Evolutionary conservation across 2,113 vertebrate species (phyloP), one percentile per base, ranked within the genome.

Genomic region (Paramormyrops kingsleyae): DNA sequence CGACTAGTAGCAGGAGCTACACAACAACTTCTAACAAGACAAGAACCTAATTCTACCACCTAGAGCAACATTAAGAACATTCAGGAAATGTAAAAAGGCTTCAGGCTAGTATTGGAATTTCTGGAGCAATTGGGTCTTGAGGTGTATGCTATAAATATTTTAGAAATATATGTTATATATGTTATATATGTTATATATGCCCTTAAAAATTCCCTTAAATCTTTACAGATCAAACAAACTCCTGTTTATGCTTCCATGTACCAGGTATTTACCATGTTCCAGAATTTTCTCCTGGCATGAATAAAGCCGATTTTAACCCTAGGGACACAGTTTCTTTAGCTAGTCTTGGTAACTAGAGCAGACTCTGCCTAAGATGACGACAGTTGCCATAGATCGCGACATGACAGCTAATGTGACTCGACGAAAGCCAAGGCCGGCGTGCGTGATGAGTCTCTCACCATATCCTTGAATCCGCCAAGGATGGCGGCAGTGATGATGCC

Each of bases 401-500:
- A 7, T 21, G 21, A 59, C 56, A 9, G 5, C 19, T 47, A 19
- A 83, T 46, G 83, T 44, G 39, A 19, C 44, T 84, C 5, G 2
- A 39, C 10, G 27, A 5, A 21, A 56, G 24, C n/a, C 12, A 1
- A 27, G 53, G 24, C 59, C 24, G n/a, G 1, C 9, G 59, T 66
- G 21, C 2, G n/a, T 4, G 59, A 66, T 0, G 24, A 10, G n/a
- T 12, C n/a, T 27, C 62, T 92, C 94, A 99, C 99, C 98, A 99
- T 97, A 91, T 99, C 99, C 94, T 99, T 99, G 94, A 99, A 99
- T 91, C 98, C 97, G 90, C 98, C 98, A 15, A 99, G 97, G 92
- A 99, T 96, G 0, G 98, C 98, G 0, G 98, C 98, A n/a, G 99
- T 99, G 89, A 99, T 98, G 96, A 99, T 99, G 80, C 99, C 99